Evolutionary conservation across 2,113 vertebrate genomes (phyloP).

Genomic region (Rhodinocichla rosea): DNA sequence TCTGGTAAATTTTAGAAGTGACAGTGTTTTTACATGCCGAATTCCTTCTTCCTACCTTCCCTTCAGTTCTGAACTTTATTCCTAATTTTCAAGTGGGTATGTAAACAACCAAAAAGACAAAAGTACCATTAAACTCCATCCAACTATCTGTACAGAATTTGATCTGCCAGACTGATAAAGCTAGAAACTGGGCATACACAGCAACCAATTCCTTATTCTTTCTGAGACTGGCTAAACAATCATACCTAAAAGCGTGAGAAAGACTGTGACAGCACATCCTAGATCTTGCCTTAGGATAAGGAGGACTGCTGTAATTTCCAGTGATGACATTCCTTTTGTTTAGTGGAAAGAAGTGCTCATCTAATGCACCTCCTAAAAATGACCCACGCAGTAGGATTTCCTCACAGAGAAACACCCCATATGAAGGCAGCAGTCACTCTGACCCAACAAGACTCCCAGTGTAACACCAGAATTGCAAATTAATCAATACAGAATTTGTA

Average conservation of each 20-base stretch:
- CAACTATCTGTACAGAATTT: not conserved
- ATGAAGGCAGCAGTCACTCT: not conserved
- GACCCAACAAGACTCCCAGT: not conserved
- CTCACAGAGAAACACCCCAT: not conserved
- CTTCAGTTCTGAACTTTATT: not conserved
- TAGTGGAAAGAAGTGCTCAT: constrained; percentile 6
- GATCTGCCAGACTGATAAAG: not conserved
- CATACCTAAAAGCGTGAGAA: not conserved
- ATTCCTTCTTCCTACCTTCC: not conserved
- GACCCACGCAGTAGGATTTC: not conserved
- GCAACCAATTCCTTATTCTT: not conserved
- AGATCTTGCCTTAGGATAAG: constrained; percentile 46
- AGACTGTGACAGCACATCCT: not conserved
- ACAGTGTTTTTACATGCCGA: not conserved
- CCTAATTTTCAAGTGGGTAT: not conserved
- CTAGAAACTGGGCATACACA: not conserved
- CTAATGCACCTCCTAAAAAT: not conserved
- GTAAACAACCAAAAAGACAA: not conserved
- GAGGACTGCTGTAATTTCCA: constrained; percentile 2
- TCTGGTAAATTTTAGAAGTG: not conserved
- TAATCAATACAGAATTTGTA: not conserved
- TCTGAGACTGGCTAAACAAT: not conserved
- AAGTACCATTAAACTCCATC: not conserved
- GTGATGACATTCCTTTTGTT: not conserved
- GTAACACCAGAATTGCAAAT: not conserved